These are phyloP conservation scores for Epinephelus fuscoguttatus DNA, from an alignment of 2,113 vertebrate species.

Conservation along the genomic window DNA sequence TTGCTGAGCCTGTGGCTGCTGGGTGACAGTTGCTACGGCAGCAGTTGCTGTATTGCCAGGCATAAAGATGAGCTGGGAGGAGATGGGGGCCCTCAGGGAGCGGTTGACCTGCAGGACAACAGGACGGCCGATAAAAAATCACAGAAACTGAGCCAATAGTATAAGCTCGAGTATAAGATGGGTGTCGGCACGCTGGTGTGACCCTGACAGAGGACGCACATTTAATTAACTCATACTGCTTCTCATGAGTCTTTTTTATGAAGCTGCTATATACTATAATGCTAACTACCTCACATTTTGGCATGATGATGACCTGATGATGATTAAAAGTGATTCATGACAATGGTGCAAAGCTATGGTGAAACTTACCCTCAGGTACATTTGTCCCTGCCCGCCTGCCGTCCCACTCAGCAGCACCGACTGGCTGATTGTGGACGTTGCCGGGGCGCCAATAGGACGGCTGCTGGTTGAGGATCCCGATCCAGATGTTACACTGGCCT, in stretches of 20 bases:
- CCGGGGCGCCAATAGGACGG: conserved; percentile 84
- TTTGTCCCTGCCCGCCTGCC: conserved; percentile 91
- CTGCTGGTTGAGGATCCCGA: conserved; percentile 78
- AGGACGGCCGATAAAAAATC: background rate
- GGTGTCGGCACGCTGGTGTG: no score
- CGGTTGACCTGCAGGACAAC: conserved; percentile 82
- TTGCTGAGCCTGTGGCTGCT: conserved; percentile 79
- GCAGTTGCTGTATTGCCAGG: conserved; percentile 93
- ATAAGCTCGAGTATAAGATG: background rate
- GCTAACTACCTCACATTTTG: no score
- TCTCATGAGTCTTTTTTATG: background rate
- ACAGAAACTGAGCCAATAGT: background rate
- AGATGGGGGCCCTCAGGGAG: conserved; percentile 89
- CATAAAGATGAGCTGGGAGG: conserved; percentile 98
- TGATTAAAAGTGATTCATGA: background rate
- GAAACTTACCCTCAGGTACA: conserved; percentile 93
- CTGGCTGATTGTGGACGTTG: conserved; percentile 90
- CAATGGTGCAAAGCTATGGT: background rate
- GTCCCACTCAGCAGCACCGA: conserved; percentile 93
- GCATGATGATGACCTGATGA: background rate
- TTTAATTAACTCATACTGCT: background rate
- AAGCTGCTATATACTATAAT: background rate
- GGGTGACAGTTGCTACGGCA: conserved; percentile 84
- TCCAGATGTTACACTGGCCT: conserved; percentile 79
- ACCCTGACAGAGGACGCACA: background rate